Evolutionary conservation across 2,113 vertebrate genomes (phyloP), one percentile per base, ranked within the genome.

Genomic region (Parus major): DNA sequence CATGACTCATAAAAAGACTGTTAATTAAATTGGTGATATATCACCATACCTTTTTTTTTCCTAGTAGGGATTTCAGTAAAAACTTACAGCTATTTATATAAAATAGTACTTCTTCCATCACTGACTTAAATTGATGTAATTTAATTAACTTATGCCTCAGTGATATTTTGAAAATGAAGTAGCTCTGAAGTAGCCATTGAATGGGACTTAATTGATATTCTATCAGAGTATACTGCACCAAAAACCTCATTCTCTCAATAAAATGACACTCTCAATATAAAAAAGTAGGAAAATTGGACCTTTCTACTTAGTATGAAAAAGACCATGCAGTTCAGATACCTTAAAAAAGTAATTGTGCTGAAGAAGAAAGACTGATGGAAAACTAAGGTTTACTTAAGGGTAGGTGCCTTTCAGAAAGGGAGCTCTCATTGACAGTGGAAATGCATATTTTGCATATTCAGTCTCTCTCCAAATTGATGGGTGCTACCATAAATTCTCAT

Each of bases 91-190:
- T 93, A 86, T 82, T 96, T 96, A 53, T 90, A 95, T 70, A 35
- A 92, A 96, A 91, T 86, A 96, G 82, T 92, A 76, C 70, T 96
- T 94, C 85, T 89, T 84, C 91, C 36, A 61, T 95, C 86, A 88
- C 44, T 96, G 82, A 63, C 64, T 93, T 56, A 88, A 97, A 97
- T 96, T 92, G 95, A 96, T 95, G 87, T 94, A 96, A 96, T 97
- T 97, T 96, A 95, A 97, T 97, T 97, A 97, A 97, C 80, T 95
- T 94, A 92, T 69, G 61, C 86, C 92, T 97, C 10, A 4, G 61
- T 94, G 82, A 84, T 92, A 94, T 96, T 97, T 96, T 93, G 57
- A 69, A 97, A 96, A 93, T 82, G 21, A 96, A 96, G 80, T 80
- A 63, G 10, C 80, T 93, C 88, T 93, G 84, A 96, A 95, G 75